Conservation (phyloP, 2,797 vertebrate species). For the Scyliorhinus canicula region DNA sequence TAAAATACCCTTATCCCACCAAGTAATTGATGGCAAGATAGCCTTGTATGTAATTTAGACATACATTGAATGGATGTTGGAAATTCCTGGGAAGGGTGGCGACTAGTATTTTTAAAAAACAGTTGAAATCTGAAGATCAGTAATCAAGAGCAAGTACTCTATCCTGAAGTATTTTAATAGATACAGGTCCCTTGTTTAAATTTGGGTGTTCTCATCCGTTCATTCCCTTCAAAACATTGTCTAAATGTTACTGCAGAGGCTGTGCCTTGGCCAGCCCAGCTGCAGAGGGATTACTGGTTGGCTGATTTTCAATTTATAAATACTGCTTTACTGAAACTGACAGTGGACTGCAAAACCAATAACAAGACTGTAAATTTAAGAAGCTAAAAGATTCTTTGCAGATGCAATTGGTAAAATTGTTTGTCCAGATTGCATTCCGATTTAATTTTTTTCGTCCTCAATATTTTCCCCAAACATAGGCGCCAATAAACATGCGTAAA, state of each 20-base stretch:
- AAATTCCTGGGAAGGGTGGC: neutral
- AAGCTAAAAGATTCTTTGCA: neutral
- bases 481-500: neutral
- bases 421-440: neutral
- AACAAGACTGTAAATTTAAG: neutral
- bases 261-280: neutral
- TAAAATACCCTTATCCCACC: neutral
- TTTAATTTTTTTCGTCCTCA: neutral
- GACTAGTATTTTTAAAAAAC: neutral
- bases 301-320: constrained; percentile 31
- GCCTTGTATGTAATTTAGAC: neutral
- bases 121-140: neutral
- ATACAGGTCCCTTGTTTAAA: neutral
- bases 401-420: neutral
- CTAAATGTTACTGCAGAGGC: neutral
- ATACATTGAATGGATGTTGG: neutral
- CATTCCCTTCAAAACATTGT: neutral
- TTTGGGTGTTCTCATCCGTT: neutral
- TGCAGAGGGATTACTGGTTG: neutral
- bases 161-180: neutral
- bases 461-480: neutral
- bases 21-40: neutral
- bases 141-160: neutral
- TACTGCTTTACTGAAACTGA: neutral
- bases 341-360: neutral